These are phyloP conservation scores for Aphelinus atriplicis DNA, from an alignment of 1,140 invertebrate species.

Conservation along the genomic window DNA sequence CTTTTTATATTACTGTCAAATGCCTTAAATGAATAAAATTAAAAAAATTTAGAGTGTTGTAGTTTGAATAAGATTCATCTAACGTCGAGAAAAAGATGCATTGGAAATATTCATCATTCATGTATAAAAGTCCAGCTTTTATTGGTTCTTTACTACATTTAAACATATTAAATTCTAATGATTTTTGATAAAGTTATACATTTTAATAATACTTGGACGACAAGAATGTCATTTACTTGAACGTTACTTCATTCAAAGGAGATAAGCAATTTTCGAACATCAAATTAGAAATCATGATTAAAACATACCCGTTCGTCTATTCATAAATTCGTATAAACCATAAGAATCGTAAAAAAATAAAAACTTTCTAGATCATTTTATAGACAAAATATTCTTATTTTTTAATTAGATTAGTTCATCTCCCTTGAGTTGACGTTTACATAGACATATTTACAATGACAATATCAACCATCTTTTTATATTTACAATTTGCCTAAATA, in stretches of 20 bases:
- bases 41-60: constrained; percentile 39
- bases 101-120: constrained; percentile 7
- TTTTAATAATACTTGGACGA: constrained; percentile 32
- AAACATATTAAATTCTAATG: constrained; percentile 38
- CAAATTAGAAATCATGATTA: constrained; percentile 22
- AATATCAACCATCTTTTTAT: constrained; percentile 33
- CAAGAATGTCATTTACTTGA: constrained; percentile 10
- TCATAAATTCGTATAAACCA: constrained; percentile 30
- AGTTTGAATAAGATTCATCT: not conserved
- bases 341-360: constrained; percentile 24
- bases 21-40: constrained; percentile 57
- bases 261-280: constrained; percentile 21
- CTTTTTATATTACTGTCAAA: constrained; percentile 58
- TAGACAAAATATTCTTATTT: constrained; percentile 13
- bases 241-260: constrained; percentile 21
- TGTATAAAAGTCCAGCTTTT: constrained; percentile 53
- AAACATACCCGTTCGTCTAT: constrained; percentile 40
- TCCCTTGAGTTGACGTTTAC: constrained; percentile 19
- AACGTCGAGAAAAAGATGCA: not conserved
- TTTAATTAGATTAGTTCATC: constrained; percentile 9
- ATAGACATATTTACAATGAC: constrained; percentile 31
- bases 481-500: constrained; percentile 51
- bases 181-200: constrained; percentile 29
- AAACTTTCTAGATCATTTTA: not conserved
- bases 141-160: constrained; percentile 46